A percentile compares a stretch with the other conserved stretches of the same genome.
phyloP scores from a whole-genome alignment of 2,113 vertebrate genomes.

The Felis catus region F.catus_Fca126_mat1.0 CM031414.1:11556501-11557000 shows the following conservation, averaged over 20 bases:
- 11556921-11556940: not conserved
- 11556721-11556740: no score
- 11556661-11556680: not conserved
- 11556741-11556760: not conserved
- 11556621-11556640: not conserved
- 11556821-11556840: not conserved
- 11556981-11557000: not conserved
- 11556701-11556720: not conserved
- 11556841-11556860: fast-evolving
- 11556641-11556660: not conserved
- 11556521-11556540: not conserved
- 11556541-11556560: not conserved
- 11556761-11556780: not conserved
- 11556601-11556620: not conserved
- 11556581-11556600: not conserved
- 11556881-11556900: not conserved
- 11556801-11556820: fast-evolving
- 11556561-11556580: not conserved
- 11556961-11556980: not conserved
- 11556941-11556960: fast-evolving
- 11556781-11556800: not conserved
- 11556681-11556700: not conserved
- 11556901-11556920: fast-evolving
- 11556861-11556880: fast-evolving
- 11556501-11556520: not conserved